Evolutionary conservation across 2,797 vertebrate genomes (phyloP).

Genomic region (Potorous gilbertii): DNA sequence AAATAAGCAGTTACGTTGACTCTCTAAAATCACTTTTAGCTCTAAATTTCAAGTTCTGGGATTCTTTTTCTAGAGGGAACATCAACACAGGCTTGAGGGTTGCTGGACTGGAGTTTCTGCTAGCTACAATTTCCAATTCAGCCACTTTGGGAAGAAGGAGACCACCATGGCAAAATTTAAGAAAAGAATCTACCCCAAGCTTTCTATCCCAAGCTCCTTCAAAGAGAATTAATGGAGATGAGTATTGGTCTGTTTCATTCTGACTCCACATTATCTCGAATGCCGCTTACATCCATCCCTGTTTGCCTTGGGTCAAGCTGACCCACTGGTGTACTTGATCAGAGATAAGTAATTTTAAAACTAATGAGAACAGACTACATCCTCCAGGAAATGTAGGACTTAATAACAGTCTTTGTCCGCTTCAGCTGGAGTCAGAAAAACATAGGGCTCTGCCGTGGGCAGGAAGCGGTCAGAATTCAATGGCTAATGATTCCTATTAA

Average conservation of each 20-base stretch:
- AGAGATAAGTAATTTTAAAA: neutral
- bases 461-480: neutral
- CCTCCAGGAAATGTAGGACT: constrained; percentile 10
- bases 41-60: neutral
- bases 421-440: neutral
- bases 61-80: neutral
- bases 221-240: neutral
- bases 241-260: neutral
- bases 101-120: neutral
- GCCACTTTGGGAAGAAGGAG: neutral
- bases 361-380: neutral
- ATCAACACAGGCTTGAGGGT: neutral
- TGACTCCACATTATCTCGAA: neutral
- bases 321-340: neutral
- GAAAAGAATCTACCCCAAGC: too few species aligned
- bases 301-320: neutral
- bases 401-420: constrained; percentile 10
- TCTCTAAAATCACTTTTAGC: neutral
- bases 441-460: neutral
- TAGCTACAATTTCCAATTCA: too few species aligned
- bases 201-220: neutral
- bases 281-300: neutral
- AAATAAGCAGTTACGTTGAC: neutral
- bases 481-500: constrained; percentile 31
- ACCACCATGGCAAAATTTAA: neutral